Conservation (phyloP, 2,888 invertebrate species). For the Malthinus flaveolus region DNA sequence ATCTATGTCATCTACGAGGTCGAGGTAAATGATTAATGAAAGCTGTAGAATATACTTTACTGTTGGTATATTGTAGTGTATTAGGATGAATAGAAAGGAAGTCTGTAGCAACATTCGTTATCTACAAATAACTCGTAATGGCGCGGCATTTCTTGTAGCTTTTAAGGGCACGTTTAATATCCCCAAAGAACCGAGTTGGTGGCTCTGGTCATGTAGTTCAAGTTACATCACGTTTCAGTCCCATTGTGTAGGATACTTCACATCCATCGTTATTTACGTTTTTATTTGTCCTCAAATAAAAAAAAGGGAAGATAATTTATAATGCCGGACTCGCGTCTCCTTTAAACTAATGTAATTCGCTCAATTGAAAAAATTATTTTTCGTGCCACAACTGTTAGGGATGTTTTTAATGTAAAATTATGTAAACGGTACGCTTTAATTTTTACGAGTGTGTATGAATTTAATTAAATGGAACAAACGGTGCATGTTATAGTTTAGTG, state of each 20-base stretch:
- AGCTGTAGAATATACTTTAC: constrained; percentile 4
- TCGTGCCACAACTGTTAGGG: no score
- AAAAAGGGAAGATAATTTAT: constrained; percentile 12
- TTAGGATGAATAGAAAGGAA: constrained; percentile 19
- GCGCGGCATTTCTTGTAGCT: constrained; percentile 36
- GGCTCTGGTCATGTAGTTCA: constrained; percentile 19
- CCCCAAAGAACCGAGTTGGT: constrained; percentile 29
- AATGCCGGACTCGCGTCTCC: constrained; percentile 23
- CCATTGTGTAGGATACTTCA: constrained; percentile 23
- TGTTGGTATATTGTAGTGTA: neutral
- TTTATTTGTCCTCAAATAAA: constrained; percentile 17
- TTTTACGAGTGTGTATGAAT: no score
- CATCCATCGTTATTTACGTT: constrained; percentile 16
- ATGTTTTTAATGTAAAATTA: no score
- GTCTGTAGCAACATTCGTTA: constrained; percentile 19
- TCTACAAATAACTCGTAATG: constrained; percentile 32
- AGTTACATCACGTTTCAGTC: constrained; percentile 18
- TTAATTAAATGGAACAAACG: no score
- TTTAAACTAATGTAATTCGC: neutral
- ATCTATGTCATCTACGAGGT: neutral
- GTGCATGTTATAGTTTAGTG: no score
- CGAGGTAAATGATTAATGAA: constrained; percentile 18
- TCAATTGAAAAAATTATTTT: no score
- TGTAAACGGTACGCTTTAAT: no score
- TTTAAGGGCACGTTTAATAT: constrained; percentile 37